These are phyloP conservation scores for Premnoplex brunnescens DNA, from an alignment of 2,797 vertebrate genomes.

Conservation along the genomic window DNA sequence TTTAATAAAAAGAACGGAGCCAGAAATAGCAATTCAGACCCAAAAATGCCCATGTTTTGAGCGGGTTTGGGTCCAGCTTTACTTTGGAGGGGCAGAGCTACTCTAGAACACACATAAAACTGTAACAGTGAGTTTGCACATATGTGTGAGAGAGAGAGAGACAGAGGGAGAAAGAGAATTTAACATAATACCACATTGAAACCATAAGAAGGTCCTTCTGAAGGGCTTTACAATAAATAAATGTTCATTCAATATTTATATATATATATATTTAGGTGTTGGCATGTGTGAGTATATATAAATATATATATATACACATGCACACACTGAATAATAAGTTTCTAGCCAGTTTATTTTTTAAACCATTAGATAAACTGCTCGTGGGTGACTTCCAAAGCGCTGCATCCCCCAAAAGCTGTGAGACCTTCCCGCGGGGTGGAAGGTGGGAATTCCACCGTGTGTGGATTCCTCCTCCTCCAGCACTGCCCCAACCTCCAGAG, in stretches of 20 bases:
- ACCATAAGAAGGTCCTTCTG: conserved; percentile 75
- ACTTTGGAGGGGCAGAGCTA: conserved; percentile 9
- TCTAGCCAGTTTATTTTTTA: conserved; percentile 49
- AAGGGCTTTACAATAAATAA: conserved; percentile 77
- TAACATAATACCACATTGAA: conserved; percentile 76
- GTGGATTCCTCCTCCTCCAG: neutral
- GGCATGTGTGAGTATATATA: neutral
- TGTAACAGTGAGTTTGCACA: conserved; percentile 55
- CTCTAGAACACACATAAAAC: conserved; percentile 20
- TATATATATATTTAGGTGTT: conserved; percentile 60
- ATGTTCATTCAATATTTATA: conserved; percentile 69
- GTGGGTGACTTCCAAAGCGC: neutral
- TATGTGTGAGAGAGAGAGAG: neutral
- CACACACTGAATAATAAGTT: conserved; percentile 58
- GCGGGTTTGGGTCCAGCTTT: neutral
- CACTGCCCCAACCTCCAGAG: neutral
- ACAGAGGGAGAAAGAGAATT: conserved; percentile 19
- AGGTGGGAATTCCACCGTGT: neutral
- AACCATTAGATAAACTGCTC: conserved; percentile 55
- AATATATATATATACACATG: neutral
- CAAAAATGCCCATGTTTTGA: neutral
- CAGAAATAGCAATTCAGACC: conserved; percentile 17
- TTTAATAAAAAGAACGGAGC: neutral
- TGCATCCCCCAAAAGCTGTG: neutral
- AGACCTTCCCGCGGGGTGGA: neutral